Evolutionary conservation across 2,888 invertebrate genomes (phyloP), one percentile per base, ranked within the genome.

Genomic region (Scrobipalpa atriplicella): DNA sequence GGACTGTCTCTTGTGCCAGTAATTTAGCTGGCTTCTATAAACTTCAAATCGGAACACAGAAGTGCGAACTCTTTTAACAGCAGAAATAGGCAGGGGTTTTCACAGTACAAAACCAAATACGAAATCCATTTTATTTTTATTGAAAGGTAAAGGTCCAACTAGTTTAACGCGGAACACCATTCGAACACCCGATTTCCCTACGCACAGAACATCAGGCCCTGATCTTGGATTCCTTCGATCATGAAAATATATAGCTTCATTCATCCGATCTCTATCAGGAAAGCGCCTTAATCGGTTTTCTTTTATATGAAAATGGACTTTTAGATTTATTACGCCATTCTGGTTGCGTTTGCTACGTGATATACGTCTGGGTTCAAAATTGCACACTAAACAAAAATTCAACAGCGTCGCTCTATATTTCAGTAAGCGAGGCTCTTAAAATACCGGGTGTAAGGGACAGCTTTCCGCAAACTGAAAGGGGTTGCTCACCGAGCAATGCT

Each of bases 201-300:
- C 90, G 90, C 90, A 84, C 81, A 83, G 86, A 89, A 87, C 89
- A 91, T 85, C 82, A 88, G 85, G 83, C 85, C 83, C 80, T 84
- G 90, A 91, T 92, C 89, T 89, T 85, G 80, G 85, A 88, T 85
- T 83, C 87, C 84, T 75, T 91, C 90, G 89, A 91, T 92, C 91
- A 91, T 90, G 92, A 92, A 89, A 92, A 92, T 92, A 90, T 92
- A 92, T 91, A 86, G 92, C 89, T 91, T 89, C 87, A 87, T 90
- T 90, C 89, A 79, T 86, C 81, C 85, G 90, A 92, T 92, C 87
- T 83, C 88, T 91, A 92, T 92, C 92, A 86, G 80, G 78, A 89
- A 90, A 90, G 87, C 91, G 86, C 87, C 89, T 91, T 92, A 92
- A 92, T 92, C 92, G 91, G 86, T 90, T 92, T 92, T 91, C 90